phyloP scores from a whole-genome alignment of 2,797 vertebrate genomes.

The Pseudomugil gertrudae region DNA sequence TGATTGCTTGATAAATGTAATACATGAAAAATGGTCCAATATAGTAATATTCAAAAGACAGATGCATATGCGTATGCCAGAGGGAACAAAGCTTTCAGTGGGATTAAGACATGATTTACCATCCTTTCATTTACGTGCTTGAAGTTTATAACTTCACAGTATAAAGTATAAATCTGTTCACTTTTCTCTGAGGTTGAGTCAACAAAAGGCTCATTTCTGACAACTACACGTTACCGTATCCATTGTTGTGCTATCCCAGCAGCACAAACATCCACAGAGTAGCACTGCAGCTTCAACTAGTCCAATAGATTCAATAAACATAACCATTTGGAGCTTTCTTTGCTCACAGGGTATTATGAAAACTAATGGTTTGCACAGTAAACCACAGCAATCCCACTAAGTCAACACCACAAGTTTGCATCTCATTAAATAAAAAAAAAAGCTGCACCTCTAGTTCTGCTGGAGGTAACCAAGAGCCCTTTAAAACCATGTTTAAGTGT shows the following conservation, averaged over 20 bases:
- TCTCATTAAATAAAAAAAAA: constrained; percentile 36
- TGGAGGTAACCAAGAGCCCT: constrained; percentile 42
- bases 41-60: constrained; percentile 13
- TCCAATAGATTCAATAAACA: constrained; percentile 42
- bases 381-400: constrained; percentile 38
- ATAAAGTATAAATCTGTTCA: constrained; percentile 21
- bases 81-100: constrained; percentile 33
- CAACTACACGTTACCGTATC: constrained; percentile 33
- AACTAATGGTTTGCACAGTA: constrained; percentile 48
- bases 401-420: constrained; percentile 52
- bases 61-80: constrained; percentile 19
- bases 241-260: constrained; percentile 33
- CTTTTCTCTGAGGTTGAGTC: constrained; percentile 23
- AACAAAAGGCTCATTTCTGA: constrained; percentile 22
- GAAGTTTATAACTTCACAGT: constrained; percentile 12
- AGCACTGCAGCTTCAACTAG: constrained; percentile 38
- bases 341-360: constrained; percentile 16
- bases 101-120: constrained; percentile 32
- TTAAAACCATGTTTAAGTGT: constrained; percentile 43
- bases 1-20: constrained; percentile 21
- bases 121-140: constrained; percentile 14
- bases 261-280: constrained; percentile 35
- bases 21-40: constrained; percentile 25
- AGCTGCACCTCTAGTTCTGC: constrained; percentile 16
- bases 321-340: constrained; percentile 25